A percentile compares a stretch with the other conserved stretches of the same genome.
Conservation (phyloP, 2,797 vertebrate species). For the Labeo calbasu region DNA sequence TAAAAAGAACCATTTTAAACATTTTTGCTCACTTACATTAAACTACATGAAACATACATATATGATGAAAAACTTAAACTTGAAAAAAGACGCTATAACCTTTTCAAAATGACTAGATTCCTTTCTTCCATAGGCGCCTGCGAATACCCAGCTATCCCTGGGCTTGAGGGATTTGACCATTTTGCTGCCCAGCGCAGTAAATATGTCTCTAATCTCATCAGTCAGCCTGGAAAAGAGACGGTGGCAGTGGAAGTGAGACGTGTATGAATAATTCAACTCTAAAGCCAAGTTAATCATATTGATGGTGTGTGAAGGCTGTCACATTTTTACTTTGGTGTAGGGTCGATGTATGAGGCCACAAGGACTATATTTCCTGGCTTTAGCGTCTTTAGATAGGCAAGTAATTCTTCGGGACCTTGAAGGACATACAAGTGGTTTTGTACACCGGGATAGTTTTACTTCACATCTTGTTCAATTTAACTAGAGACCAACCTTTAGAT, state of each 20-base stretch:
- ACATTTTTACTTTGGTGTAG: constrained; percentile 82
- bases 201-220: constrained; percentile 71
- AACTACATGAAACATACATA: neutral
- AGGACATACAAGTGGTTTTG: neutral
- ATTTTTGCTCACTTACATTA: neutral
- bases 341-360: constrained; percentile 84
- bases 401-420: constrained; percentile 63
- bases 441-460: neutral
- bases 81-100: constrained; percentile 71
- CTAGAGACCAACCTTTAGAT: constrained; percentile 76
- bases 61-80: neutral
- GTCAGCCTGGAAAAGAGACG: constrained; percentile 79
- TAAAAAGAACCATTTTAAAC: constrained; percentile 17
- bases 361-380: constrained; percentile 76
- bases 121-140: constrained; percentile 75
- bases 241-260: constrained; percentile 9
- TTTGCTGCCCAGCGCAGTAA: constrained; percentile 81
- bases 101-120: constrained; percentile 84
- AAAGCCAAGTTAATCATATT: neutral
- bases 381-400: constrained; percentile 77
- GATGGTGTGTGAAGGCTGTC: constrained; percentile 12
- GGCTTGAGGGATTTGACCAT: constrained; percentile 72
- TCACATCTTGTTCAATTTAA: neutral
- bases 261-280: constrained; percentile 21
- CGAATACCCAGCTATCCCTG: constrained; percentile 90